These are phyloP conservation scores for Stomorhina lunata DNA, from an alignment of 2,888 invertebrate genomes.

Conservation along the genomic window DNA sequence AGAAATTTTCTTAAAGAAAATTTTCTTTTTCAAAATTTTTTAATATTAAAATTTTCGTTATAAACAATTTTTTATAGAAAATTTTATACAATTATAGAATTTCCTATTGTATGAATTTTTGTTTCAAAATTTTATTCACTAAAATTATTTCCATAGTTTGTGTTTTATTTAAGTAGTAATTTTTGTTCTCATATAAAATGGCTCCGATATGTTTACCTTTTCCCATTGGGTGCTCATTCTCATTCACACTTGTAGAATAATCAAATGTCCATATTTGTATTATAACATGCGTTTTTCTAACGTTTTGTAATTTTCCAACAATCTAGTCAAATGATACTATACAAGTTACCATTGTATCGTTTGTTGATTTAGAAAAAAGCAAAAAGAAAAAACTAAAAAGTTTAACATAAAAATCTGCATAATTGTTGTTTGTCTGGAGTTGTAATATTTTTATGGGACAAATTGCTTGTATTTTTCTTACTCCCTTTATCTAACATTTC, in stretches of 20 bases:
- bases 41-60: no score
- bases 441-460: conserved; percentile 64
- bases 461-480: conserved; percentile 7
- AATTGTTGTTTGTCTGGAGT: conserved; percentile 65
- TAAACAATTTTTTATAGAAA: no score
- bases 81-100: no score
- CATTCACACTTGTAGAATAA: conserved; percentile 50
- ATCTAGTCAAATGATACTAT: conserved; percentile 38
- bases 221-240: conserved; percentile 2
- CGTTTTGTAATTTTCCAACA: conserved; percentile 44
- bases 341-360: conserved; percentile 24
- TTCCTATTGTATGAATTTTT: no score
- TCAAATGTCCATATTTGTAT: conserved; percentile 44
- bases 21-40: no score
- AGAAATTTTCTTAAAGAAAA: no score
- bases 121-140: no score
- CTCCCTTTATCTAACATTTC: background rate
- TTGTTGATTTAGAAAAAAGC: conserved; percentile 32
- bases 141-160: no score
- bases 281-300: conserved; percentile 25
- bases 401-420: conserved; percentile 63
- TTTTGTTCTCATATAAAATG: no score
- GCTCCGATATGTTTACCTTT: no score
- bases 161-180: no score
- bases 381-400: conserved; percentile 32